Evolutionary conservation across 2,888 invertebrate species (phyloP).

Genomic region (Volucella inanis): DNA sequence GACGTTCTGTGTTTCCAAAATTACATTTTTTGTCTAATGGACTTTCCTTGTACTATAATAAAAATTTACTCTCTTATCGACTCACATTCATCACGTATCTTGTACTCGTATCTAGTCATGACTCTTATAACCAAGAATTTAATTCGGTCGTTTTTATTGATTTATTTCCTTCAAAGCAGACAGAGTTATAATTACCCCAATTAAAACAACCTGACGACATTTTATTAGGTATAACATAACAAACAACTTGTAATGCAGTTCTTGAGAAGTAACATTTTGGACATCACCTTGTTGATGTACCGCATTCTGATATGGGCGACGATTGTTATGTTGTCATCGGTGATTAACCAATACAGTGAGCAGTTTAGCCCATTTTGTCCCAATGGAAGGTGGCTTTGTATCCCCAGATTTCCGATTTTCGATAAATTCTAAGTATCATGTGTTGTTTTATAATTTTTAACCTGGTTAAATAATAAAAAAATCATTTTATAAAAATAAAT

Average conservation of each 20-base stretch:
- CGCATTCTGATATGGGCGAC: conserved; percentile 30
- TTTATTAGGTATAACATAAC: not conserved
- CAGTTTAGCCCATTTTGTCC: conserved; percentile 31
- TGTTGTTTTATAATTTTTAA: not conserved
- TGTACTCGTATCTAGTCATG: not conserved
- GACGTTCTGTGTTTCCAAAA: not conserved
- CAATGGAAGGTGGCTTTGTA: conserved; percentile 41
- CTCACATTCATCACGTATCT: no score
- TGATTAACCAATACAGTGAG: conserved; percentile 13
- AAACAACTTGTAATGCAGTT: conserved; percentile 1
- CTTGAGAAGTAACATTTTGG: not conserved
- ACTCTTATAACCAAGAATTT: no score
- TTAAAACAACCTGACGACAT: no score
- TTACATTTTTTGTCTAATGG: not conserved
- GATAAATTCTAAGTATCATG: conserved; percentile 35
- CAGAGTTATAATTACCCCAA: not conserved
- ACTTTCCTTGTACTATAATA: conserved; percentile 5
- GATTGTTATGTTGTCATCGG: conserved; percentile 5
- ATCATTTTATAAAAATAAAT: no score
- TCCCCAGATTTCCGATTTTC: conserved; percentile 36
- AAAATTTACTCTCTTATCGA: not conserved
- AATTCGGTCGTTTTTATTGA: no score
- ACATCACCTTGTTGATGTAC: not conserved
- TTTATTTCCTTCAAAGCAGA: not conserved
- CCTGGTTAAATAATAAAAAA: no score